Base-by-base conservation (phyloP, 92 coral and sea anemone species). In the Actinostola sp. region DNA sequence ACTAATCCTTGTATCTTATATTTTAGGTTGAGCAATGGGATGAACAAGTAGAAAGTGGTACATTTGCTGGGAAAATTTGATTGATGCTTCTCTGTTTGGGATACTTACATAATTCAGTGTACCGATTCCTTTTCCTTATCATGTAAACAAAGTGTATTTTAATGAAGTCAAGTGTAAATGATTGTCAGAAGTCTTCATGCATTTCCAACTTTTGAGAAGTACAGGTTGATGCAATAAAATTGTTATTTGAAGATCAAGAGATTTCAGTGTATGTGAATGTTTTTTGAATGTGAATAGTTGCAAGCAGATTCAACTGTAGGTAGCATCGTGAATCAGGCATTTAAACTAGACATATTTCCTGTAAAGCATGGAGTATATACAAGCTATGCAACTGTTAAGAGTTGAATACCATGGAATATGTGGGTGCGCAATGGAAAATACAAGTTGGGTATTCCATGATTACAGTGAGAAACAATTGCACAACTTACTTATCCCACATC, bases 11-110 rank as follows among this genome's bases (percentile, higher is more conserved):
- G 21, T 33, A 2, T 39, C 49, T 17, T 10, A 17, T 68, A 21
- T 62, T 69, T 38, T 58, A 93, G 98, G 93, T 88, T 51, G 97
- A 93, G 15, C 86, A 68, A 34, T 93, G 98, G 98, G 74, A 79
- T 88, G 88, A 86, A 0, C 93, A 90, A 56, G 71, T 92, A 58
- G 98, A 93, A 63, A 82, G 26, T 66, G 98, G 98, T 2, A 67
- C 92, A 67, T 93, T 93, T 70, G 85, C 96, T 63, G 98, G 98
- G 36, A 88, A 84, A 27, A 75, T 93, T 63, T 73, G 82, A 70
- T 67, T 51, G 45, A 3, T n/a, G n/a, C n/a, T n/a, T n/a, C n/a
- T 52, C 23, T 39, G 28, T 68, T 68, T 29, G 60, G 62, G 66
- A 0, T 61, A 34, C 20, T 51, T 33, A 19, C 39, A 46, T 36